Evolutionary conservation across 2,888 invertebrate genomes (phyloP).

Genomic region (Phalangium opilio): DNA sequence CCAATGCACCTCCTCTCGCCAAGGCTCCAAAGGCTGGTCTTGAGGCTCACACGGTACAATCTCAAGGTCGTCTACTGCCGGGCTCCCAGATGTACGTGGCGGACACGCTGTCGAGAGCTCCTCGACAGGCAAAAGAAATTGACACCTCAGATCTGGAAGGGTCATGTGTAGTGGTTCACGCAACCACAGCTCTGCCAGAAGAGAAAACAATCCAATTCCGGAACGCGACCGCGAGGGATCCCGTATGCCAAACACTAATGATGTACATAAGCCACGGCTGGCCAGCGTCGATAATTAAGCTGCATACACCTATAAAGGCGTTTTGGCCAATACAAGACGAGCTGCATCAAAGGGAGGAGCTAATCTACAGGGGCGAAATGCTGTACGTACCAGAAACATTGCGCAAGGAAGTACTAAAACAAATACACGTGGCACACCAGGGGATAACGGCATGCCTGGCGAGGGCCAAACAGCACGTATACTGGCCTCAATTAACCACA

Average conservation of each 20-base stretch:
- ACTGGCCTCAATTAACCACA: constrained; percentile 3
- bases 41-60: constrained; percentile 12
- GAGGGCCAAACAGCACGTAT: constrained; percentile 4
- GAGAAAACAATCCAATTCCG: neutral
- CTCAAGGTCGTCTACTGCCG: constrained; percentile 7
- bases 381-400: neutral
- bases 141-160: neutral
- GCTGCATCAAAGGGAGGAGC: neutral
- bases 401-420: constrained; percentile 1
- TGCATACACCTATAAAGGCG: neutral
- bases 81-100: constrained; percentile 18
- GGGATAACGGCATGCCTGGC: constrained; percentile 3
- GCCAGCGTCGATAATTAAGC: neutral
- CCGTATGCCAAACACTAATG: constrained; percentile 1
- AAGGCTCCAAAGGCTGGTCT: constrained; percentile 27
- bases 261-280: constrained; percentile 3
- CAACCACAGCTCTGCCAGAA: neutral
- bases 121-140: neutral
- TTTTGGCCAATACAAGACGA: constrained; percentile 5
- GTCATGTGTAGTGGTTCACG: neutral
- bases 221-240: neutral
- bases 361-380: constrained; percentile 4
- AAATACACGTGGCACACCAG: constrained; percentile 2
- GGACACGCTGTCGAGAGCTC: constrained; percentile 17
- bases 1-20: constrained; percentile 26